These are phyloP conservation scores for Drosophila suzukii DNA, from an alignment of 1,140 invertebrate genomes.

Conservation along the genomic window DNA sequence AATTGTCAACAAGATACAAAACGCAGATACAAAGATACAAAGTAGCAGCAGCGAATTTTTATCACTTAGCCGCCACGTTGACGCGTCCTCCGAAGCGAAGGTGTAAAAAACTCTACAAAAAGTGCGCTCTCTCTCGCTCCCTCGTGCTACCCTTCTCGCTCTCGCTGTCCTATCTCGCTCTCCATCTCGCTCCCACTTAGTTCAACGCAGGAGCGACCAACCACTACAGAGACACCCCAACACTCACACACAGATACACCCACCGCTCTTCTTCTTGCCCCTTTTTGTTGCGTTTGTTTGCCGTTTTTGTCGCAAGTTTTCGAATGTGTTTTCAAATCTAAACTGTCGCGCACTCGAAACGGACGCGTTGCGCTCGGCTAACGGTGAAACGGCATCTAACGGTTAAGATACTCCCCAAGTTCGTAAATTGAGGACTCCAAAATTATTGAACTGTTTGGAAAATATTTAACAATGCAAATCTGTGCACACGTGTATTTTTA, in stretches of 20 bases:
- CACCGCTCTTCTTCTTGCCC: slow-evolving; percentile 28
- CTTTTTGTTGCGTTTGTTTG: slow-evolving; percentile 62
- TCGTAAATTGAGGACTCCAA: neutral
- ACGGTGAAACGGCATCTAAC: slow-evolving; percentile 19
- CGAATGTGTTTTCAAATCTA: slow-evolving; percentile 79
- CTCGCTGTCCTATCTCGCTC: slow-evolving; percentile 16
- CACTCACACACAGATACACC: slow-evolving; percentile 9
- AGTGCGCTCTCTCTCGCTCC: slow-evolving; percentile 28
- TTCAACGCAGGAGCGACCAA: slow-evolving; percentile 42
- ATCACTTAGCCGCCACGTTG: slow-evolving; percentile 80
- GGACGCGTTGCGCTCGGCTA: slow-evolving; percentile 71
- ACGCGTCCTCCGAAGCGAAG: slow-evolving; percentile 49
- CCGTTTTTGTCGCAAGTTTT: slow-evolving; percentile 79
- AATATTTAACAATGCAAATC: neutral
- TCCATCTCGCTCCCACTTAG: slow-evolving; percentile 22
- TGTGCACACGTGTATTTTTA: slow-evolving; percentile 10
- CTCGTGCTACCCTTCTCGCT: slow-evolving; percentile 5
- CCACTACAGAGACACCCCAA: slow-evolving; percentile 61
- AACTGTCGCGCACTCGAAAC: slow-evolving; percentile 81
- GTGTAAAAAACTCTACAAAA: slow-evolving; percentile 76
- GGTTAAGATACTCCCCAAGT: neutral
- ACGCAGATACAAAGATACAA: slow-evolving; percentile 53
- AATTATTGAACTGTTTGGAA: neutral
- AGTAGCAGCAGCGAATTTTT: slow-evolving; percentile 42
- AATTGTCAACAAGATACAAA: slow-evolving; percentile 62